A percentile compares a stretch with the other conserved stretches of the same genome.
Evolutionary conservation across 2,113 vertebrate species (phyloP).

Genomic region (Irena cyanogastra): DNA sequence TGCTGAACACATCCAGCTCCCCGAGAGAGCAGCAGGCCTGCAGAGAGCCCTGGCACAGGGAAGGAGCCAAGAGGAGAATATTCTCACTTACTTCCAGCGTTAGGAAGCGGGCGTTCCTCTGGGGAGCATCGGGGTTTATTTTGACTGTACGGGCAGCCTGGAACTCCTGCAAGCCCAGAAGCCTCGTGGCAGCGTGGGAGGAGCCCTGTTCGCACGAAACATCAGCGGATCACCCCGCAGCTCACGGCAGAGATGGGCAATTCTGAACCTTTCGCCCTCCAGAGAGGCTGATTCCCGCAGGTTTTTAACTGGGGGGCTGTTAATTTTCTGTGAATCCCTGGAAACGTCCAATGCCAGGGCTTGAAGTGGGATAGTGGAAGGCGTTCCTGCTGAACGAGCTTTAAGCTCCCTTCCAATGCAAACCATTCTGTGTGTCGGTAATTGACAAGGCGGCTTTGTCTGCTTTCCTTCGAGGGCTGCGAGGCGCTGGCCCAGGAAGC

Average conservation of each 20-base stretch:
- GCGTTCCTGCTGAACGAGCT: background rate
- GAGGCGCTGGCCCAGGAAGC: background rate
- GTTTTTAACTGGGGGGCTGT: background rate
- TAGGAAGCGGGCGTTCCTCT: conserved; percentile 82
- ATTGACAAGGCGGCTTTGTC: background rate
- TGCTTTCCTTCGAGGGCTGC: background rate
- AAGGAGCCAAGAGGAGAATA: background rate
- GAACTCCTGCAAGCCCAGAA: conserved; percentile 77
- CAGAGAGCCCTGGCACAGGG: conserved; percentile 76
- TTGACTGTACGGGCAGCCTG: conserved; percentile 79
- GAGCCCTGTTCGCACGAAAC: conserved; percentile 74
- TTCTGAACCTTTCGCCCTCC: accelerated
- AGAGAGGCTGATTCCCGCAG: background rate
- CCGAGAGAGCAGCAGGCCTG: conserved; percentile 73
- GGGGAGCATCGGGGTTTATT: conserved; percentile 87
- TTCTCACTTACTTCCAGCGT: conserved; percentile 81
- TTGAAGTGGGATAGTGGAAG: accelerated
- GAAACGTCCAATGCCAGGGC: no score
- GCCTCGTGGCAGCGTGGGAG: conserved; percentile 67
- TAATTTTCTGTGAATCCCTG: background rate
- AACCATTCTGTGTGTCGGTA: background rate
- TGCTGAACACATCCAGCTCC: conserved; percentile 76
- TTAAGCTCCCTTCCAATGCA: background rate
- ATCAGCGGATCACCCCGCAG: background rate
- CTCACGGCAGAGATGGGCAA: background rate